phyloP scores from a whole-genome alignment of 2,797 vertebrate genomes.

The Sebastes elongatus region DNA sequence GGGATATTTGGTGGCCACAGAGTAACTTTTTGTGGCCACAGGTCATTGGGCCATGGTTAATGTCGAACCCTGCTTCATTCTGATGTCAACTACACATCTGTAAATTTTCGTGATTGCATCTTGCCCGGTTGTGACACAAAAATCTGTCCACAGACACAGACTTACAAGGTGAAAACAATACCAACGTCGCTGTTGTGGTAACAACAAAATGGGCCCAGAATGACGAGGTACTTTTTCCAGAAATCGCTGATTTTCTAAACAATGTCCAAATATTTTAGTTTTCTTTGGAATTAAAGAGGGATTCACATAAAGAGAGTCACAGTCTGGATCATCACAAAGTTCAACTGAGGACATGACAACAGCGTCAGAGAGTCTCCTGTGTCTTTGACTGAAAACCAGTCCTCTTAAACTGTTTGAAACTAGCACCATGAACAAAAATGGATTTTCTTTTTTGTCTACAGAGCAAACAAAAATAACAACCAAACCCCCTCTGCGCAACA shows the following conservation, averaged over 20 bases:
- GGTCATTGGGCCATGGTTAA: too few species aligned
- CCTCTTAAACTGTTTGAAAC: too few species aligned
- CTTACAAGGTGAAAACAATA: rapidly evolving
- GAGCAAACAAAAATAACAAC: too few species aligned
- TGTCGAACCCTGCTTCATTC: too few species aligned
- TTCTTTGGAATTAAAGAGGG: not conserved
- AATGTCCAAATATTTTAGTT: not conserved
- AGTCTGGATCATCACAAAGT: not conserved
- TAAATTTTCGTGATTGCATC: too few species aligned
- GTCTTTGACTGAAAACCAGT: not conserved
- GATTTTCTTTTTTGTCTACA: too few species aligned
- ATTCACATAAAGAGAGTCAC: not conserved
- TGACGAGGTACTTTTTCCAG: not conserved
- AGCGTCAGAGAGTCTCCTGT: not conserved
- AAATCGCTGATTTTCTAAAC: not conserved
- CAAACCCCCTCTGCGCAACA: too few species aligned
- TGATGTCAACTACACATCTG: too few species aligned
- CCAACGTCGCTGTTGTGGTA: not conserved
- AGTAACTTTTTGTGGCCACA: too few species aligned
- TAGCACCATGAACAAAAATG: rapidly evolving
- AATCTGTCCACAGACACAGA: not conserved
- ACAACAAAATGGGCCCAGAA: rapidly evolving
- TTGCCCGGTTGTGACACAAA: not conserved
- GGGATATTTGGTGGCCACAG: too few species aligned
- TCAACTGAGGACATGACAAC: not conserved